Conservation (phyloP, 2,797 vertebrate species). For the Balearica regulorum region DNA sequence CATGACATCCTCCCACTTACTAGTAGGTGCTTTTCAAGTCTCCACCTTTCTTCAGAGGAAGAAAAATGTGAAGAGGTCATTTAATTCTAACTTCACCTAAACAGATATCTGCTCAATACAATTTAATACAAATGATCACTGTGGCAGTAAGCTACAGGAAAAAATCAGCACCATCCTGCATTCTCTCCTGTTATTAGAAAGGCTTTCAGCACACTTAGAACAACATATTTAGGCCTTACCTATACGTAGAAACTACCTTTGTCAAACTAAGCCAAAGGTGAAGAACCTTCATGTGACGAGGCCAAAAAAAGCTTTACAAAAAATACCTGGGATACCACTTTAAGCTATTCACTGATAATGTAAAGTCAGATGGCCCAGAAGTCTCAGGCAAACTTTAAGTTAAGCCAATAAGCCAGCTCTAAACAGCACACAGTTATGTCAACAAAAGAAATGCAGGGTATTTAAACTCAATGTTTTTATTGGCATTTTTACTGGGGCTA, state of each 20-base stretch:
- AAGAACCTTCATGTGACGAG: not conserved
- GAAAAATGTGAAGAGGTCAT: not conserved
- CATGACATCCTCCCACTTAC: not conserved
- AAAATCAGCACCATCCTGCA: not conserved
- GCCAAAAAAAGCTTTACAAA: not conserved
- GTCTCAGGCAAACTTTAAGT: slow-evolving; percentile 11
- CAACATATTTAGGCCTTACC: not conserved
- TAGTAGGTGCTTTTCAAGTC: not conserved
- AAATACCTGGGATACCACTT: not conserved
- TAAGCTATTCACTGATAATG: not conserved
- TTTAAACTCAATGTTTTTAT: slow-evolving; percentile 8
- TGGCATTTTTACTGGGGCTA: not conserved
- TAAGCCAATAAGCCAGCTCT: slow-evolving; percentile 4
- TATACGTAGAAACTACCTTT: not conserved
- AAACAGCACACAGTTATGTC: slow-evolving; percentile 1
- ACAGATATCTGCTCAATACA: not conserved
- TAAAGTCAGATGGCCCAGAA: not conserved
- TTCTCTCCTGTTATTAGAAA: not conserved
- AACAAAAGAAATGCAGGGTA: not conserved
- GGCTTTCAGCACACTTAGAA: not conserved
- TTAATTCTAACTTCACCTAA: slow-evolving; percentile 5
- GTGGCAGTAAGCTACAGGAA: not conserved
- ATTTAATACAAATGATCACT: not conserved
- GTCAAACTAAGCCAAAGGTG: not conserved
- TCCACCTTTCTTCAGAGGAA: not conserved